Conservation (phyloP, 2,888 invertebrate genomes). For the Iphiclides podalirius region DNA sequence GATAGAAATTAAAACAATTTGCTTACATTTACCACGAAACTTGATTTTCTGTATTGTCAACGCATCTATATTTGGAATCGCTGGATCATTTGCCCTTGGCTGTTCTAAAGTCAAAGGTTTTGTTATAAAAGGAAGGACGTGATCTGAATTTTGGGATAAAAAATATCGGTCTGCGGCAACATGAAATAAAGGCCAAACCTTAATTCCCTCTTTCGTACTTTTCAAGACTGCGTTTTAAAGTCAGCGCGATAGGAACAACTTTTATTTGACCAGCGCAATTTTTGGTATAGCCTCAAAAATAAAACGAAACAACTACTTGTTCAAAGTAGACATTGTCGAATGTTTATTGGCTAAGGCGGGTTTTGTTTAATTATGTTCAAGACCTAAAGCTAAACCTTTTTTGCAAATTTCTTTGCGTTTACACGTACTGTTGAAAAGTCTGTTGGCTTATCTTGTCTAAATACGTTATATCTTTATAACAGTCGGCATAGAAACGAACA, state of each 20-base stretch:
- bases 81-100: constrained; percentile 19
- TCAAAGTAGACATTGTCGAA: constrained; percentile 32
- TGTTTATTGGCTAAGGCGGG: constrained; percentile 41
- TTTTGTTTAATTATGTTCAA: constrained; percentile 46
- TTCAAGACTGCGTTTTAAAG: neutral
- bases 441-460: too few species aligned
- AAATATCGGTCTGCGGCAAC: constrained; percentile 23
- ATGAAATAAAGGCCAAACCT: constrained; percentile 19
- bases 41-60: too few species aligned
- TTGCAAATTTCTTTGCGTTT: too few species aligned
- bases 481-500: too few species aligned
- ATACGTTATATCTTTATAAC: too few species aligned
- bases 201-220: constrained; percentile 3
- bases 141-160: constrained; percentile 25
- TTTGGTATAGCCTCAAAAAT: constrained; percentile 23
- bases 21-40: too few species aligned
- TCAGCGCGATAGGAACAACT: neutral
- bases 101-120: constrained; percentile 25
- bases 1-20: too few species aligned
- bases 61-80: neutral
- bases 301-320: constrained; percentile 28
- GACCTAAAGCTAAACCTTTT: too few species aligned
- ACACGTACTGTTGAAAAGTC: too few species aligned
- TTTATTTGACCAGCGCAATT: constrained; percentile 7
- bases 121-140: constrained; percentile 26